Evolutionary conservation across 1,140 invertebrate species (phyloP).

Genomic region (Frieseomelitta varia): DNA sequence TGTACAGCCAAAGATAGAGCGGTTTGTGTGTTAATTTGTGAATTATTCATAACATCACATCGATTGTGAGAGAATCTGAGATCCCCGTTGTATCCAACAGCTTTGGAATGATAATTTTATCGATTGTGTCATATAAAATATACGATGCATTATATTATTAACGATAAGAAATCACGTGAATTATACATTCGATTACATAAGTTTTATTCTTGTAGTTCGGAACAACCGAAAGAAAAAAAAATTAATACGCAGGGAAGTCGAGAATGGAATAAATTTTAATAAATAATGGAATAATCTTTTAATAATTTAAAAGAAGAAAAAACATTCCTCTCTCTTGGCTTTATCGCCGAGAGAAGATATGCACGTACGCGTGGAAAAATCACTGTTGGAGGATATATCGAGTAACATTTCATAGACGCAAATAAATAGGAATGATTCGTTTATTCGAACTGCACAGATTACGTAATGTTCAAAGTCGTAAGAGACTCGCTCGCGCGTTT

Average conservation of each 20-base stretch:
- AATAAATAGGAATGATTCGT: background rate
- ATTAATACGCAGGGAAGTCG: background rate
- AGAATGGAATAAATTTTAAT: background rate
- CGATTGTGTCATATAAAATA: background rate
- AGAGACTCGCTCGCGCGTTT: background rate
- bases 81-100: background rate
- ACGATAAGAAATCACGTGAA: background rate
- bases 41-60: slow-evolving; percentile 34
- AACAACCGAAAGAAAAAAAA: background rate
- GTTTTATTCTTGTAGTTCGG: background rate
- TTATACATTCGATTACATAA: no score
- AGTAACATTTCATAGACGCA: background rate
- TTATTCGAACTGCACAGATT: slow-evolving; percentile 22
- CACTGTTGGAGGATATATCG: background rate
- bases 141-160: background rate
- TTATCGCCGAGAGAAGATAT: background rate
- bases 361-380: background rate
- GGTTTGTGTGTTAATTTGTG: background rate
- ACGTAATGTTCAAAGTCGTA: background rate
- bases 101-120: slow-evolving; percentile 2
- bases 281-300: no score
- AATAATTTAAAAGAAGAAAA: no score
- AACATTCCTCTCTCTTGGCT: background rate
- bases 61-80: background rate
- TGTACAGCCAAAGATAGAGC: background rate